Evolutionary conservation across 2,888 invertebrate species (phyloP).

Genomic region (Diadromus collaris): DNA sequence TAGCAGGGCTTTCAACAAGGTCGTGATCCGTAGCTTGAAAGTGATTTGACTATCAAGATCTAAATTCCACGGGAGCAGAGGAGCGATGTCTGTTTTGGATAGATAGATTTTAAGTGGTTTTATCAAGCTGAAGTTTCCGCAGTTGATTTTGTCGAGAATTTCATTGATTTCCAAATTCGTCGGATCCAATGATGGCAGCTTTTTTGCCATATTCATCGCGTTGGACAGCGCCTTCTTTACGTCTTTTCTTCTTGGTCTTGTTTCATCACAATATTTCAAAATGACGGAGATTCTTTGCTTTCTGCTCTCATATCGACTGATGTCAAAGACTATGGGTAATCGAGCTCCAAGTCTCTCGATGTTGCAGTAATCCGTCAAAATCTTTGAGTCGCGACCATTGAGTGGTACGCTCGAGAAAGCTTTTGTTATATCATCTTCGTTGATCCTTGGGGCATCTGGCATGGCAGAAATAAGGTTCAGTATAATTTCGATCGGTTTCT

Average conservation of each 20-base stretch:
- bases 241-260: conserved; percentile 11
- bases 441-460: conserved; percentile 39
- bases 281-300: background rate
- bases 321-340: conserved; percentile 44
- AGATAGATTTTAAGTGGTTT: background rate
- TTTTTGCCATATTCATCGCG: background rate
- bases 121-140: background rate
- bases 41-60: conserved; percentile 22
- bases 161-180: conserved; percentile 11
- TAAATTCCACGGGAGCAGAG: conserved; percentile 40
- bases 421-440: conserved; percentile 39
- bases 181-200: conserved; percentile 26
- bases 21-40: conserved; percentile 30
- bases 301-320: conserved; percentile 7
- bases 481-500: conserved; percentile 10
- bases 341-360: conserved; percentile 6
- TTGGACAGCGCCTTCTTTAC: conserved; percentile 29
- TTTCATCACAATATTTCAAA: background rate
- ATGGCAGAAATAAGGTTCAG: conserved; percentile 32
- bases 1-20: conserved; percentile 23
- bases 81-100: conserved; percentile 13
- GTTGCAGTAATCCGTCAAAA: conserved; percentile 11
- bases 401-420: conserved; percentile 32
- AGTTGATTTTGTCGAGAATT: conserved; percentile 32
- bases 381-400: background rate